Evolutionary conservation across 1,140 invertebrate species (phyloP), one percentile per base, ranked within the genome.

Genomic region (Heliconius hewitsoni): DNA sequence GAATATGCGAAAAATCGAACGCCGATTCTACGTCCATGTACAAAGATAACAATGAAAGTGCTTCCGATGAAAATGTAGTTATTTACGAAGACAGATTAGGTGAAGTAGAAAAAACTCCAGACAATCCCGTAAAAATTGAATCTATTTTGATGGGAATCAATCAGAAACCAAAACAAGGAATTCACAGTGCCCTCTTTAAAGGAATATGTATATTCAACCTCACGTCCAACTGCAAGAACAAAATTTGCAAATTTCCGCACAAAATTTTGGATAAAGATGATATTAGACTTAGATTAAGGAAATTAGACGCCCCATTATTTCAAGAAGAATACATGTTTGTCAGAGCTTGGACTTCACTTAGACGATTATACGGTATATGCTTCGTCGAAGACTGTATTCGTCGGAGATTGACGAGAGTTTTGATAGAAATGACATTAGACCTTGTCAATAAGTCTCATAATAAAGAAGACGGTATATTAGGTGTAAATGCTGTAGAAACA

Each of bases 341-440:
- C 11, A 81, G 87, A 1, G 77, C 30, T 19, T 85, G 81, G 79
- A 16, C 73, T 1, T 4, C 52, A 3, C 76, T 94, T 4, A 81
- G 83, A 70, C 84, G 84, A 0, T 82, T 76, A 34, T 94, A 86
- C 71, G 87, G 88, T 0, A n/a, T 85, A 1, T 85, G 71, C 16
- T 93, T 87, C 55, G 78, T 92, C 0, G 77, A 87, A 8, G 91
- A 92, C 30, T 87, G 88, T 46, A 84, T 82, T 3, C 78, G 81
- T 19, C 80, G 91, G 1, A 71, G 88, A 11, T 71, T 90, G 8
- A 81, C 86, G 8, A 85, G 83, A 72, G 78, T 87, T 2, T 66
- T 92, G 8, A 76, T 93, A 1, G 89, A 92, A 82, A 91, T 93
- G 81, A 83, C 86, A 1, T 85, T 90, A 74, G 86, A 90, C 52